Percentiles rank a stretch among this genome's conserved stretches.
phyloP scores from a whole-genome alignment of 2,888 invertebrate genomes.

The Pseudococcus viburni region DNA sequence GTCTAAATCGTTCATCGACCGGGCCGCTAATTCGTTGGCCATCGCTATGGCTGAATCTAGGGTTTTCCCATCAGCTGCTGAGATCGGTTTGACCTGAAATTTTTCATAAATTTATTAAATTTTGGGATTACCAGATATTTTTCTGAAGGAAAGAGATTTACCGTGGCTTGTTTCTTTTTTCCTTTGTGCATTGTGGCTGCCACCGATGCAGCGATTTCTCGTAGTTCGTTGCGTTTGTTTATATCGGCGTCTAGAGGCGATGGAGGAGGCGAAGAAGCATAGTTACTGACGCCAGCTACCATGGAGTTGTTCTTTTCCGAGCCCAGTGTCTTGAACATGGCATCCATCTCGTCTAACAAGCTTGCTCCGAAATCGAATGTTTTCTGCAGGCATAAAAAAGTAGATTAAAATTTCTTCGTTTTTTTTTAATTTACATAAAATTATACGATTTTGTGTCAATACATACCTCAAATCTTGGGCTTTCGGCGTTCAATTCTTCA shows the following conservation, averaged over 20 bases:
- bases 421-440: neutral
- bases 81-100: constrained; percentile 87
- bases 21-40: constrained; percentile 90
- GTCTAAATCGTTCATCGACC: constrained; percentile 74
- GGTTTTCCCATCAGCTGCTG: constrained; percentile 91
- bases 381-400: constrained; percentile 69
- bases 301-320: constrained; percentile 71
- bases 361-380: constrained; percentile 87
- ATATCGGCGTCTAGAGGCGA: constrained; percentile 73
- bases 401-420: no score
- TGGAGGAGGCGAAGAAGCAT: constrained; percentile 69
- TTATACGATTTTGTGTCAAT: constrained; percentile 54
- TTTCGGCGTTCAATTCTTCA: constrained; percentile 76
- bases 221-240: constrained; percentile 81
- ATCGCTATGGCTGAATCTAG: constrained; percentile 93
- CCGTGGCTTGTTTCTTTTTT: constrained; percentile 76
- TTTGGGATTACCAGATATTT: neutral
- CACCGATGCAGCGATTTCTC: constrained; percentile 75
- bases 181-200: constrained; percentile 70
- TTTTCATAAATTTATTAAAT: neutral
- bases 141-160: constrained; percentile 68
- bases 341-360: constrained; percentile 89
- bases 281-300: constrained; percentile 70
- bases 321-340: constrained; percentile 81
- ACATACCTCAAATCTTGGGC: constrained; percentile 72